Percentiles rank a stretch among this genome's conserved stretches.
phyloP scores from a whole-genome alignment of 2,113 vertebrate species.

The Vidua chalybeata region DNA sequence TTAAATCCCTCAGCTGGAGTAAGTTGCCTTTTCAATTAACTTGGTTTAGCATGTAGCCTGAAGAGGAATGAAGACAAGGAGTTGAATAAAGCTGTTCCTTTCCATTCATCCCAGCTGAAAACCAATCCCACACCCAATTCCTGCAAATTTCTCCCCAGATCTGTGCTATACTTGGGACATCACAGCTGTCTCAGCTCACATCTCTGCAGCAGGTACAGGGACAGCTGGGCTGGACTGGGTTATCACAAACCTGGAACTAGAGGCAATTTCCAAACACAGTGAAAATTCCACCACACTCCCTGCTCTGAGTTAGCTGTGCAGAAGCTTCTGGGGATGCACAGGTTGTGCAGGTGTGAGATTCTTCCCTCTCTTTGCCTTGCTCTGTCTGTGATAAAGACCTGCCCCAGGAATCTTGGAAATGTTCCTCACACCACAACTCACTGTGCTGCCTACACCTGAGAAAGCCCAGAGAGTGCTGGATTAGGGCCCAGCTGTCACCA shows the following conservation, averaged over 20 bases:
- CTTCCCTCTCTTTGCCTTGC: not conserved
- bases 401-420: not conserved
- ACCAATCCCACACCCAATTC: no score
- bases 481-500: not conserved
- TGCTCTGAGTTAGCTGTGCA: not conserved
- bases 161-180: not conserved
- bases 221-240: not conserved
- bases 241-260: not conserved
- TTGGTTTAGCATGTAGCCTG: not conserved
- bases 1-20: not conserved
- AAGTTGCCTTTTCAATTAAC: not conserved
- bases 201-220: accelerated
- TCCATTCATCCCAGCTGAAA: not conserved
- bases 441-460: not conserved
- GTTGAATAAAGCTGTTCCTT: not conserved
- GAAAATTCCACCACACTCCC: not conserved
- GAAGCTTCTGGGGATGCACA: not conserved
- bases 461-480: not conserved
- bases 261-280: not conserved
- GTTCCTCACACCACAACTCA: not conserved
- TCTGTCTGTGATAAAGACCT: not conserved
- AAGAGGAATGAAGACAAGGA: not conserved
- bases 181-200: not conserved
- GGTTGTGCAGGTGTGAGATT: not conserved
- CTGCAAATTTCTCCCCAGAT: not conserved